Conservation (phyloP, 2,888 invertebrate genomes). For the Dasysyrphus tricinctus region DNA sequence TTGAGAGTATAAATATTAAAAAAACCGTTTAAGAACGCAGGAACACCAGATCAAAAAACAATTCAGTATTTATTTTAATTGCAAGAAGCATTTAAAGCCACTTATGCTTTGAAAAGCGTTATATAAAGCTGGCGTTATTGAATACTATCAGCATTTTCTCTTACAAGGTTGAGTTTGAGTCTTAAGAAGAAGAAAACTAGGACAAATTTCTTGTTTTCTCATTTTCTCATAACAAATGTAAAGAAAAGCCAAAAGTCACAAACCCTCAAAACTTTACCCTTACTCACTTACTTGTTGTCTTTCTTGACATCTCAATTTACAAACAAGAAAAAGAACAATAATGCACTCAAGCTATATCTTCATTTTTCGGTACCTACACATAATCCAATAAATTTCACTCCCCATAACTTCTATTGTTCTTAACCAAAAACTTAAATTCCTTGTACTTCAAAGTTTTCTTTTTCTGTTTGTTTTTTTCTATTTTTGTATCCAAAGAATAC, state of each 20-base stretch:
- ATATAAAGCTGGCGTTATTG: too few species aligned
- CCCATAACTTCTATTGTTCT: neutral
- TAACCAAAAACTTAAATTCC: neutral
- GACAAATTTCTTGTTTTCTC: too few species aligned
- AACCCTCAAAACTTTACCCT: neutral
- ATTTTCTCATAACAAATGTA: neutral
- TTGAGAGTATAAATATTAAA: too few species aligned
- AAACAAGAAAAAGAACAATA: neutral
- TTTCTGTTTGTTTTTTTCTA: neutral
- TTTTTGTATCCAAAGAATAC: neutral
- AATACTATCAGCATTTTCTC: too few species aligned
- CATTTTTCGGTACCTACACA: neutral
- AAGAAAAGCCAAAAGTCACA: neutral
- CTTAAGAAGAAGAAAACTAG: too few species aligned
- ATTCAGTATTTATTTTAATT: too few species aligned
- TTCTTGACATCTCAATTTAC: constrained; percentile 13
- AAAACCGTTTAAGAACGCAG: too few species aligned
- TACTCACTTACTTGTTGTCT: neutral
- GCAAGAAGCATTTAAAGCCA: too few species aligned
- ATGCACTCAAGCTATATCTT: neutral
- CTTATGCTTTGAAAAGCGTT: too few species aligned
- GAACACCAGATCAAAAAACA: too few species aligned
- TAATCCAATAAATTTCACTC: constrained; percentile 15
- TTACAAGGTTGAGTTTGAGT: too few species aligned
- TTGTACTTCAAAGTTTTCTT: constrained; percentile 14